phyloP scores from a whole-genome alignment of 2,797 vertebrate species.

The Neomorphus geoffroyi region DNA sequence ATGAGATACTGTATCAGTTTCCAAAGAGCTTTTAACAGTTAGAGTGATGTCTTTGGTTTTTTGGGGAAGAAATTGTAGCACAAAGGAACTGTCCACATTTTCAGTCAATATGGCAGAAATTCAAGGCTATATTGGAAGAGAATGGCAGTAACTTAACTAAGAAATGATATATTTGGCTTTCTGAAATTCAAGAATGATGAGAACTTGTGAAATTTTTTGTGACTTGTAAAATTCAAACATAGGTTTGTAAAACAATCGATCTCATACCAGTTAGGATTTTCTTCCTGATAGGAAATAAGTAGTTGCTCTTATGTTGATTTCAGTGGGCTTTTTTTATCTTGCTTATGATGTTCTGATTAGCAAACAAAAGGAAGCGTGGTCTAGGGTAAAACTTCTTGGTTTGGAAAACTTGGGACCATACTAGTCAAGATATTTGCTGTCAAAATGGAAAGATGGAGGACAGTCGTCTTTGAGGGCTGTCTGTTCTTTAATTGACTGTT shows the following conservation, averaged over 20 bases:
- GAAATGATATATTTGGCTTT: background rate
- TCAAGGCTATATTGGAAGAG: background rate
- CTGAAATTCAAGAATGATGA: background rate
- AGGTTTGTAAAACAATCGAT: background rate
- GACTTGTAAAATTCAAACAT: background rate
- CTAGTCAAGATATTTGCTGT: background rate
- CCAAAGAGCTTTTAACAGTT: background rate
- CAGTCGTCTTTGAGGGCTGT: background rate
- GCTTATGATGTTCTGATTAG: background rate
- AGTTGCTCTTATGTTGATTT: background rate
- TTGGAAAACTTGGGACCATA: background rate
- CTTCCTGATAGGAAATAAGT: background rate
- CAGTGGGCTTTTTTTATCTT: background rate
- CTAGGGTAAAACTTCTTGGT: background rate
- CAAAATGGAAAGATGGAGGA: background rate
- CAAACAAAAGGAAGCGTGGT: background rate
- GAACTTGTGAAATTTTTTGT: background rate
- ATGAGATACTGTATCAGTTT: accelerated
- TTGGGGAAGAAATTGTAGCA: background rate
- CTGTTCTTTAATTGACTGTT: background rate
- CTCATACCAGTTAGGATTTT: background rate
- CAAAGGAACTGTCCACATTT: background rate
- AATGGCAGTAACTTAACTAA: background rate
- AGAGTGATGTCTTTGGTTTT: background rate
- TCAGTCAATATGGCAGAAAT: background rate